A percentile compares a stretch with the other conserved stretches of the same genome.
phyloP scores from a whole-genome alignment of 2,888 invertebrate species.

The Trissoscelio sp. region DNA sequence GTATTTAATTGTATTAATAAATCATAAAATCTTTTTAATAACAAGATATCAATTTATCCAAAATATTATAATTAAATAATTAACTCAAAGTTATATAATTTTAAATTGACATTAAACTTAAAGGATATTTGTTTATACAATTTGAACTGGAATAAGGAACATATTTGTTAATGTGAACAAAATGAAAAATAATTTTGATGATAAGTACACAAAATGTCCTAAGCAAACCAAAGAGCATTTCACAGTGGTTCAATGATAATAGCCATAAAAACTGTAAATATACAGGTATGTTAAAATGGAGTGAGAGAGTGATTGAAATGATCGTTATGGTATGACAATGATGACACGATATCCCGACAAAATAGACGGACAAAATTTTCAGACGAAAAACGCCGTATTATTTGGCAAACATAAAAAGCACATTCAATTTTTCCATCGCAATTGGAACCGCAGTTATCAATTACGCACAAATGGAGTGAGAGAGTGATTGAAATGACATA shows the following conservation, averaged over 20 bases:
- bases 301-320: slow-evolving; percentile 60
- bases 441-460: slow-evolving; percentile 11
- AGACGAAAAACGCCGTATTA: no score
- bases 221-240: slow-evolving; percentile 6
- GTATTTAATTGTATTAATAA: no score
- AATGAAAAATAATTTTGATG: background rate
- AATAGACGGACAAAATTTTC: slow-evolving; percentile 5
- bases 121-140: no score
- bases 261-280: slow-evolving; percentile 1
- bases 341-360: slow-evolving; percentile 28
- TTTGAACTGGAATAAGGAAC: background rate
- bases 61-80: no score
- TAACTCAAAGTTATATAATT: no score
- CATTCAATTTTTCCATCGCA: slow-evolving; percentile 40
- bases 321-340: slow-evolving; percentile 48
- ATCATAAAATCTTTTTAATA: no score
- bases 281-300: slow-evolving; percentile 38
- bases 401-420: slow-evolving; percentile 55
- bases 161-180: background rate
- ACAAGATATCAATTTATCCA: no score
- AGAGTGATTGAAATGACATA: slow-evolving; percentile 57
- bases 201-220: background rate
- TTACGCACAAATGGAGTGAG: slow-evolving; percentile 48
- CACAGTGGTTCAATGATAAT: background rate
- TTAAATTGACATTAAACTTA: background rate